Evolutionary conservation across 2,113 vertebrate genomes (phyloP).

Genomic region (Arothron firmamentum): DNA sequence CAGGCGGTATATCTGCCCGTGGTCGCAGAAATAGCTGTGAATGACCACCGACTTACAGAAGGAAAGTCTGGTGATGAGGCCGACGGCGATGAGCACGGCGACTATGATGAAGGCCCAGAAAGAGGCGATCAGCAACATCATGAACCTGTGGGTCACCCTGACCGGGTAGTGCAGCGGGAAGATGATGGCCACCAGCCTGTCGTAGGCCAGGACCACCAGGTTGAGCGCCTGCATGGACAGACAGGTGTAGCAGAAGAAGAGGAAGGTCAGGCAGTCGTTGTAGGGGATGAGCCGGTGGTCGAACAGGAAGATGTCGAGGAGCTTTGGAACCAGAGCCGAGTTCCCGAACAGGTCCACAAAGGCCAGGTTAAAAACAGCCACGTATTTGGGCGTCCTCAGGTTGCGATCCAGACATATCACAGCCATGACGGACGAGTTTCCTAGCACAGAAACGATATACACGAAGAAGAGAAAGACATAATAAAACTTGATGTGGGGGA

Average conservation of each 20-base stretch:
- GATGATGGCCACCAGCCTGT: constrained; percentile 71
- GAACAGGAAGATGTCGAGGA: constrained; percentile 68
- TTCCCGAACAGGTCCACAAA: constrained; percentile 65
- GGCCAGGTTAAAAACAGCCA: constrained; percentile 70
- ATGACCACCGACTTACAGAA: constrained; percentile 64
- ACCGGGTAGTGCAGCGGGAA: constrained; percentile 62
- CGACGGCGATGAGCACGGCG: constrained; percentile 1
- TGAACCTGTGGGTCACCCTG: constrained; percentile 54
- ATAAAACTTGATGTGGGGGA: constrained; percentile 59
- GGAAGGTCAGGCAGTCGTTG: constrained; percentile 54
- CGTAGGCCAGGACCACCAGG: constrained; percentile 65
- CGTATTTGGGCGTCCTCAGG: constrained; percentile 69
- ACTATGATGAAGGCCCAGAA: constrained; percentile 47
- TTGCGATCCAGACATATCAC: constrained; percentile 54
- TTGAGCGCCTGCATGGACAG: constrained; percentile 68
- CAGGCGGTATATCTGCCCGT: constrained; percentile 57
- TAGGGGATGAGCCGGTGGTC: constrained; percentile 54
- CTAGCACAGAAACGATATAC: constrained; percentile 58
- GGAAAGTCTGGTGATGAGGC: constrained; percentile 61
- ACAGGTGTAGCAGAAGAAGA: constrained; percentile 68
- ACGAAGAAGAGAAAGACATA: constrained; percentile 64
- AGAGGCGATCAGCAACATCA: constrained; percentile 47
- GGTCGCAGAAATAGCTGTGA: constrained; percentile 68
- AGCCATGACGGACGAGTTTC: constrained; percentile 57
- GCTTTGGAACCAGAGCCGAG: constrained; percentile 66